Percentiles rank a stretch among this genome's conserved stretches.
phyloP scores from a whole-genome alignment of 2,888 invertebrate genomes.

The Antheraea yamamai region DNA sequence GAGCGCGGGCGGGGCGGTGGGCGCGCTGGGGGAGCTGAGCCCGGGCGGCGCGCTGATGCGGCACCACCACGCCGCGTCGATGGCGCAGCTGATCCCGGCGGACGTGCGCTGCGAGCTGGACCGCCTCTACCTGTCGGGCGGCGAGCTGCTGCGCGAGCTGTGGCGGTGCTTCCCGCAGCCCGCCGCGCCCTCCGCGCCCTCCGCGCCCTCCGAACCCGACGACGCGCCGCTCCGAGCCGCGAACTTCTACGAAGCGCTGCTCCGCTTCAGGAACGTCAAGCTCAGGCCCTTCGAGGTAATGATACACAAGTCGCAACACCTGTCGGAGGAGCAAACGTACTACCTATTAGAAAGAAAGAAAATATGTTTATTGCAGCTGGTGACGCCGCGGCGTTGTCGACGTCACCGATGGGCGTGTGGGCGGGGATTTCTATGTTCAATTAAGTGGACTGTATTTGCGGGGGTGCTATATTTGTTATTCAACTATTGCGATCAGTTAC shows the following conservation, averaged over 20 bases:
- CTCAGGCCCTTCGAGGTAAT: slow-evolving; percentile 91
- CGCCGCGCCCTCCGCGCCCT: slow-evolving; percentile 87
- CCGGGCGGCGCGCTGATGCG: slow-evolving; percentile 96
- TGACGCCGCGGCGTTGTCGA: too few relatives aligned
- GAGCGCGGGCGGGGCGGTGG: slow-evolving; percentile 89
- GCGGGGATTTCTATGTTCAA: too few relatives aligned
- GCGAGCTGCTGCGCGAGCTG: slow-evolving; percentile 95
- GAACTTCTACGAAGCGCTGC: slow-evolving; percentile 94
- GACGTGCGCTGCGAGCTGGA: slow-evolving; percentile 93
- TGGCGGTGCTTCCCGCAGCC: slow-evolving; percentile 97
- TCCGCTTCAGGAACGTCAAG: slow-evolving; percentile 93
- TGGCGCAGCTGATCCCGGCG: slow-evolving; percentile 89
- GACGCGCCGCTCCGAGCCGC: slow-evolving; percentile 90
- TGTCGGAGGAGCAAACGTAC: too few relatives aligned
- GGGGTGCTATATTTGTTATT: too few relatives aligned
- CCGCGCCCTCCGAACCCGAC: slow-evolving; percentile 88
- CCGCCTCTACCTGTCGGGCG: slow-evolving; percentile 91
- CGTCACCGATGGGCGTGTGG: too few relatives aligned
- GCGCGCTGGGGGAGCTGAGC: slow-evolving; percentile 93
- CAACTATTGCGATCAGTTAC: too few relatives aligned
- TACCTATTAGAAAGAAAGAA: too few relatives aligned
- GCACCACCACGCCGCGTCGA: slow-evolving; percentile 90
- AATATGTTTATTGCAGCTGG: too few relatives aligned
- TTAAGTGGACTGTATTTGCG: too few relatives aligned
- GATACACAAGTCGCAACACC: not conserved